Base-by-base conservation (phyloP, 2,888 invertebrate genomes). In the Limnephilus auricula region DNA sequence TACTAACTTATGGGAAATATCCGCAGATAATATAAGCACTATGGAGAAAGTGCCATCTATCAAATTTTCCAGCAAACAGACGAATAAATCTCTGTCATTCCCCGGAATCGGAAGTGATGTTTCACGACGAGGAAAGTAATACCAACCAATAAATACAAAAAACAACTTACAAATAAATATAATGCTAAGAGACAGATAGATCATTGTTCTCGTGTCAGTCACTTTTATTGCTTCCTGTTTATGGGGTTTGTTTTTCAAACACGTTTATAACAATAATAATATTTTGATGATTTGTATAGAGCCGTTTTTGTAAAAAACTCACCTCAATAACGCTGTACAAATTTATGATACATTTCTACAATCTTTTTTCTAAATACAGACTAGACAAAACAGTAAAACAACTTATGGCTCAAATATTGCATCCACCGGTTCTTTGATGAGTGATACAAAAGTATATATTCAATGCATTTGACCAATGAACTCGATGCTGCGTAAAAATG, bases 181-280 rank as follows among this genome's bases (percentile, higher is more conserved):
- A 90, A 90, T n/a, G 84, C 79, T 34, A 40, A 40, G 31, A 90
- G 83, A 37, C 65, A 86, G 40, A 45, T 92, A 86, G 40, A 45
- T 92, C 92, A 93, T 93, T 93, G 93, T 93, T 93, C 85, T 89
- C 15, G 45, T 91, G 92, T 92, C 93, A 91, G 89, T 93, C 93
- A 92, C 82, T 85, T 92, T 92, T 93, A 93, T 93, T 85, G 90
- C 92, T 93, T 93, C 93, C 93, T 92, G 25, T 30, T 65, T 25
- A 13, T 3, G 12, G 34, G 85, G 13, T 34, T 34, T n/a, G 45
- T 65, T 82, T 34, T 9, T 82, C 18, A 82, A 82, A 82, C 3
- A 13, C 9, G 4, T 25, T 82, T 82, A 34, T 25, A 34, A 25
- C n/a, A n/a, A n/a, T n/a, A n/a, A n/a, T n/a, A n/a, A n/a, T n/a